phyloP scores from a whole-genome alignment of 2,888 invertebrate genomes.

The Phasia obesa region DNA sequence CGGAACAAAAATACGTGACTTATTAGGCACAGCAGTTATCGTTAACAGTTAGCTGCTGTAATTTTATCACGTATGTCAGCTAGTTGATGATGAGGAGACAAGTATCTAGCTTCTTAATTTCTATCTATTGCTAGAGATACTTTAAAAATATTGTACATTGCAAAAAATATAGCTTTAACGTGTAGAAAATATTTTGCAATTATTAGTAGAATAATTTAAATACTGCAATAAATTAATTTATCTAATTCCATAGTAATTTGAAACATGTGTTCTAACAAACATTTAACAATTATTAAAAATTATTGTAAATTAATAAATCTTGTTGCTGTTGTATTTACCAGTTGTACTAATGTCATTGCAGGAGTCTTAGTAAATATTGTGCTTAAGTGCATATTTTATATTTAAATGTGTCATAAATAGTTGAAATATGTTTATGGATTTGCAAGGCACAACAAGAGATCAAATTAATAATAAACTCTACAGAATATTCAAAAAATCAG shows the following conservation, averaged over 20 bases:
- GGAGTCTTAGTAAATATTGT: background rate
- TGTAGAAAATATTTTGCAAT: conserved; percentile 1
- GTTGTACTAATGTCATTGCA: background rate
- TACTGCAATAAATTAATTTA: conserved; percentile 33
- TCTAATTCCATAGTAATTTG: conserved; percentile 41
- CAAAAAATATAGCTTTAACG: background rate
- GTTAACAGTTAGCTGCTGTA: too few species aligned
- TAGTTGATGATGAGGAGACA: too few species aligned
- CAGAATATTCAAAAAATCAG: too few species aligned
- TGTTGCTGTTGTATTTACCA: background rate
- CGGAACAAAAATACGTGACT: too few species aligned
- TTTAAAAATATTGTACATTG: background rate
- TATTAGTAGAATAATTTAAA: conserved; percentile 15
- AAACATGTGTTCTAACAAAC: conserved; percentile 44
- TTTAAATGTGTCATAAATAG: background rate
- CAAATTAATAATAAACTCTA: too few species aligned
- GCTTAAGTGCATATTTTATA: background rate
- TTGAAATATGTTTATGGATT: background rate
- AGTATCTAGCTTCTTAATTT: too few species aligned
- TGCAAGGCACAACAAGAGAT: background rate
- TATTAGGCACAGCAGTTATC: too few species aligned
- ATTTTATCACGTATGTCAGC: too few species aligned
- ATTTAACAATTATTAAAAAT: conserved; percentile 6
- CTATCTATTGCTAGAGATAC: too few species aligned
- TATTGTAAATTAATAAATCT: conserved; percentile 35